Conservation (phyloP, 2,888 invertebrate species). For the Amphimallon solstitiale region DNA sequence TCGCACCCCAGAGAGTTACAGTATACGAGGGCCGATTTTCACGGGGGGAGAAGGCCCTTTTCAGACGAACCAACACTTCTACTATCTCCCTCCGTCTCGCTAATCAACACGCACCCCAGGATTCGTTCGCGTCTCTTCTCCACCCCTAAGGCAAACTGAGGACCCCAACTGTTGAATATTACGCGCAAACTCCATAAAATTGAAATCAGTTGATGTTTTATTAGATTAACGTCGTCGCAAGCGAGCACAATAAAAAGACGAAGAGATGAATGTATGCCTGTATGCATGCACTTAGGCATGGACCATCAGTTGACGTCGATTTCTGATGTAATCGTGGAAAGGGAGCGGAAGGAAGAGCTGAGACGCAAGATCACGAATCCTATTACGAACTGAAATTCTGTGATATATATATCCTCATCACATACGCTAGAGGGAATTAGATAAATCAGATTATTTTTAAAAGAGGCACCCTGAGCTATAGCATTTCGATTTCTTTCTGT, state of each 20-base stretch:
- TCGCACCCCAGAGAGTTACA: conserved; percentile 35
- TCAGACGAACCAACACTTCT: background rate
- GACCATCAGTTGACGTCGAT: no score
- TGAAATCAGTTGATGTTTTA: conserved; percentile 41
- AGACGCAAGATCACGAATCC: no score
- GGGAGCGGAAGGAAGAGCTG: no score
- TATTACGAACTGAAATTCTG: no score
- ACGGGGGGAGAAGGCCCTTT: conserved; percentile 24
- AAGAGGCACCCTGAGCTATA: no score
- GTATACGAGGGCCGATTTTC: conserved; percentile 28
- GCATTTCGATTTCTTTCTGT: no score
- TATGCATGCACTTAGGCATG: no score
- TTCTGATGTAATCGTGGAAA: no score
- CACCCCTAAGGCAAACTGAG: conserved; percentile 1
- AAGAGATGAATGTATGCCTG: conserved; percentile 15
- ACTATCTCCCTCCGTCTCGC: conserved; percentile 28
- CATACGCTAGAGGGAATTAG: no score
- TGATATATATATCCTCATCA: no score
- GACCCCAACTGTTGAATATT: conserved; percentile 34
- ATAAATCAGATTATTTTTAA: no score
- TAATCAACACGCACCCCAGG: background rate
- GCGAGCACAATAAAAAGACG: conserved; percentile 13
- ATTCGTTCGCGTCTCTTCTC: background rate
- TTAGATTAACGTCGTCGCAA: conserved; percentile 31
- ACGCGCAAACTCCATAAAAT: conserved; percentile 39